Base-by-base conservation (phyloP, 1,140 invertebrate genomes). In the Copidosoma floridanum region DNA sequence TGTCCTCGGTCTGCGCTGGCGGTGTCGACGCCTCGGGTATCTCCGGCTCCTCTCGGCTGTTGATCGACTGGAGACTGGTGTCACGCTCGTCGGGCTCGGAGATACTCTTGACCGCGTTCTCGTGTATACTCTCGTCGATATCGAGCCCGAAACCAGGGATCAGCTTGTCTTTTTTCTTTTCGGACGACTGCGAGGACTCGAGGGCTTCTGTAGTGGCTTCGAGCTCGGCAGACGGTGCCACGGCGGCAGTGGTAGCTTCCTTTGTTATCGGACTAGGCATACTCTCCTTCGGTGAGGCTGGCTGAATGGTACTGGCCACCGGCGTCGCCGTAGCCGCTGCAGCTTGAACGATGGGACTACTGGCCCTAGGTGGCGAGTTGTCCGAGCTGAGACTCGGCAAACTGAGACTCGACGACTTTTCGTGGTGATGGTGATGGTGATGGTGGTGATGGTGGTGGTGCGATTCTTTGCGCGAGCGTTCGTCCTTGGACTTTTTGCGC, bases 401-500 rank as follows among this genome's bases (percentile, higher is more conserved):
- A 1, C 71, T 68, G 1, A 72, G 74, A 52, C 57, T 63, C 1
- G 47, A 16, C 7, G 40, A 41, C n/a, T 41, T 73, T 16, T 77
- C 71, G 38, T 72, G 65, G 11, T 76, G 63, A 72, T 71, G 65
- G 72, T 76, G 75, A 55, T 83, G 82, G 43, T 83, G 82, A 29
- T 81, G 83, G 67, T 86, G 83, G 65, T 85, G 84, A 57, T 82
- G 82, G 71, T 84, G 82, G 60, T 89, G 84, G 61, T 89, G 85
- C 68, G 88, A 85, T 32, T 86, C 83, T 68, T 85, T 85, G n/a
- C 86, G 80, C 64, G 80, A 84, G 52, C 86, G 85, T 57, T 92
- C 89, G 67, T 92, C 90, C 69, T 89, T 91, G 20, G 85, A 90
- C 67, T 87, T 89, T 69, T 92, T 92, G 48, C 90, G 85, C 68